Base-by-base conservation (phyloP, 2,888 invertebrate species). In the Acanthococcus lagerstroemiae region DNA sequence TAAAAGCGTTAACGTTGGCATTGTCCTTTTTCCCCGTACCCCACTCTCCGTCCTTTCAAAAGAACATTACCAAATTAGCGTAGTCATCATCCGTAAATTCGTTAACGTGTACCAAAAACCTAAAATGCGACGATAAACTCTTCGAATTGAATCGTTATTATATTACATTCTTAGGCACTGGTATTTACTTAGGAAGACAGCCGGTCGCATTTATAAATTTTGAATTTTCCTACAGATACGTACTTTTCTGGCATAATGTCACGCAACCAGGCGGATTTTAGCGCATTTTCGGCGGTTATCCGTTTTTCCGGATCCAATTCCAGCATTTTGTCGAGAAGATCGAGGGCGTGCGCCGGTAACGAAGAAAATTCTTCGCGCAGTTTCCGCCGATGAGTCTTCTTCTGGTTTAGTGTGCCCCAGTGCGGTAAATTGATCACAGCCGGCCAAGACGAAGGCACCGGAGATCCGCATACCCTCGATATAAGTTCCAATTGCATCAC, bases 371-470 rank as follows among this genome's bases (percentile, higher is more conserved):
- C 92, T 72, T 99, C 96, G 44, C 93, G 81, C 65, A 99, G 81
- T 71, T 89, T 84, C 69, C 99, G 82, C 72, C 91, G 83, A 79
- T 95, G 88, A 70, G 87, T 84, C 73, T 90, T 89, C 79, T 94
- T 95, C 46, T 93, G 92, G 73, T 93, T 90, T 55, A 97, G 81
- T 44, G 90, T 88, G 75, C 90, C 87, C 83, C 92, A 99, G 3
- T 90, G 82, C 0, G 96, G 96, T 72, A 99, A 80, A 75, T 89
- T 87, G 70, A 94, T 91, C 60, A 99, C 95, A 75, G 88, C 83
- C 7, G 97, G 97, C 97, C 97, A 99, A 52, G 92, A 93, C 48
- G 93, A 93, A 0, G 96, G 95, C 46, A 90, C 87, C 0, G 97
- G 96, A 0, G 95, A 92, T 24, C 97, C 99, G 79, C 99, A 99